Base-by-base conservation (phyloP, 2,797 vertebrate species). In the Scleropages formosus region DNA sequence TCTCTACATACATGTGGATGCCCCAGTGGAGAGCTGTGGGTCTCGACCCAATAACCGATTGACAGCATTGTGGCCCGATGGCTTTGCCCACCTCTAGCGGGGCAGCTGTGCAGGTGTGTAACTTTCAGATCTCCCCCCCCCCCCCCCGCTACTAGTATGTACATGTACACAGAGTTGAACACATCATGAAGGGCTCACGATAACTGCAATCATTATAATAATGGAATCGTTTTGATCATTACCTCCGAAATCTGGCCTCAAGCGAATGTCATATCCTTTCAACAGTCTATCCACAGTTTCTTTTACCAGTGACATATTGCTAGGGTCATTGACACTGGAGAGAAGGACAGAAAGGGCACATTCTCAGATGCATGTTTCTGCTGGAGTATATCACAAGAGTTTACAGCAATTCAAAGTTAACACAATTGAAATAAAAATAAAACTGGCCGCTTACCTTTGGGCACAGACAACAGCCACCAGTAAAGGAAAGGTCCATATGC, bases 171-270 rank as follows among this genome's bases (percentile, higher is more conserved):
- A 74, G 51, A 60, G 24, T 47, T 69, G 44, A 49, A 75, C 59
- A 75, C 74, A 74, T 72, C 71, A 72, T 72, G 68, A 65, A 76
- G 26, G 80, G 80, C 82, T 87, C 9, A 15, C 68, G 51, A 68
- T 82, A 85, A 81, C 12, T 78, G 71, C 65, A 78, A 69, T 84
- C 49, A 66, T 77, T 68, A n/a, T n/a, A 62, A 77, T 59, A 84
- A 72, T 78, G 82, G 89, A 84, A 86, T 51, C 82, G 88, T 81
- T 80, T 84, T 62, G 89, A 92, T n/a, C n/a, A n/a, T 97, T 98
- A 99, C 97, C 97, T 99, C 97, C 97, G 85, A 99, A 98, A 96
- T 98, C 96, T 89, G 97, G 97, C 94, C 97, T 97, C 93, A 99
- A 83, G 84, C 97, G 95, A 91, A 99, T 99, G 92, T 98, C 97